Evolutionary conservation across 2,797 vertebrate species (phyloP), one percentile per base, ranked within the genome.

Genomic region (Chelmon rostratus): DNA sequence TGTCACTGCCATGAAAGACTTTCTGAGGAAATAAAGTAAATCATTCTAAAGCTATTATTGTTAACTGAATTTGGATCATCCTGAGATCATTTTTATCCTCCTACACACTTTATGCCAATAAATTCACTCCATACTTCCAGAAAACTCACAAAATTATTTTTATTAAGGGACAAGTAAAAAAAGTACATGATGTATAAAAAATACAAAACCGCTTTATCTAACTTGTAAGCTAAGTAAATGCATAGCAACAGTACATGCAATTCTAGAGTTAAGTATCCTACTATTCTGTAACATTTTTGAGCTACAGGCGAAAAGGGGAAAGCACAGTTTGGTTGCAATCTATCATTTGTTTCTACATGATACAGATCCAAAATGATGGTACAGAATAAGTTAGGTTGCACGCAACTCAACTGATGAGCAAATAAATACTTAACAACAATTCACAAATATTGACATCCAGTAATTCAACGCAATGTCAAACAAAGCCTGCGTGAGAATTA

Each of bases 241-340:
- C 97, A 97, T 98, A 95, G 97, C 97, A 97, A 98, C 96, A 95
- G 91, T 96, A 97, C 96, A 92, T 97, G 96, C 96, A 96, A 95
- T 94, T 95, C 95, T 96, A 93, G 63, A 88, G 83, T 90, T 89
- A 92, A 69, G 63, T 78, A 89, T 87, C 84, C 89, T 93, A 95
- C 89, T 78, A 75, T 69, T 90, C 65, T 77, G 77, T 78, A 83
- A 88, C 71, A 75, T 73, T 73, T 74, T 86, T 79, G 86, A 89
- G 88, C 92, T 93, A 94, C 79, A 89, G 79, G 84, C 82, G 87
- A 89, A 90, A 90, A 82, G 82, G 67, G 74, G 59, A 71, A 89
- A 87, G 84, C 89, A 93, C 89, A 89, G 87, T 93, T 89, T 89
- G 86, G 86, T 90, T 88, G 89, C 88, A 89, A 88, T 90, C 86